Evolutionary conservation across 2,797 vertebrate species (phyloP), one percentile per base, ranked within the genome.

Genomic region (Ctenopoma kingsleyae): DNA sequence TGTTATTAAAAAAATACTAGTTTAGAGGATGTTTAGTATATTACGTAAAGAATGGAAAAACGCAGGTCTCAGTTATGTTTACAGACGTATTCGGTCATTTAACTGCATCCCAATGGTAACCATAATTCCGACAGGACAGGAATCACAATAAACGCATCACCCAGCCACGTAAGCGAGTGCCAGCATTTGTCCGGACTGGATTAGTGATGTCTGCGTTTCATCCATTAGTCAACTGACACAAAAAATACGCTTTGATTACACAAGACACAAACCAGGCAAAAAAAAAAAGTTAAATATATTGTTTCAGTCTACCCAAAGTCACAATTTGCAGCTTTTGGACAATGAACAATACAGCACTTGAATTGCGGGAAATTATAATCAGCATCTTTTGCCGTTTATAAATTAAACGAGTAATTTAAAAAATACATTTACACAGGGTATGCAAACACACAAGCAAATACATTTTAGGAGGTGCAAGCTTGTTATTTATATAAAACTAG

Each of bases 141-240:
- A 10, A n/a, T 38, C 0, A 12, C 51, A 0, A 0, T 57, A 30
- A 91, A 90, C 43, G 86, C 79, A 17, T n/a, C 91, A 81, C 27
- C 36, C 22, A 78, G 91, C 91, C 92, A 93, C 92, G 92, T 93
- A 78, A 25, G 89, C 92, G 66, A 5, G 47, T 82, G 84, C 84
- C 85, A 86, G 47, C n/a, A 51, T 49, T 51, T 32, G 43, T 17
- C 9, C 25, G 12, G 9, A 3, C 4, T 56, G 43, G 15, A 57
- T 44, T 54, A 20, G 27, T 36, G 22, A 38, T 4, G 22, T n/a
- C 5, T 54, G 19, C 4, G 11, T 36, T 15, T 15, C 13, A 15
- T 0, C 9, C 0, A 55, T 54, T 17, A 20, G 1, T 27, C 0
- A 3, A 5, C 6, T 15, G 0, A 13, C 6, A 49, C 0, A 35